Evolutionary conservation across 2,113 vertebrate genomes (phyloP).

Genomic region (Chionomys nivalis): DNA sequence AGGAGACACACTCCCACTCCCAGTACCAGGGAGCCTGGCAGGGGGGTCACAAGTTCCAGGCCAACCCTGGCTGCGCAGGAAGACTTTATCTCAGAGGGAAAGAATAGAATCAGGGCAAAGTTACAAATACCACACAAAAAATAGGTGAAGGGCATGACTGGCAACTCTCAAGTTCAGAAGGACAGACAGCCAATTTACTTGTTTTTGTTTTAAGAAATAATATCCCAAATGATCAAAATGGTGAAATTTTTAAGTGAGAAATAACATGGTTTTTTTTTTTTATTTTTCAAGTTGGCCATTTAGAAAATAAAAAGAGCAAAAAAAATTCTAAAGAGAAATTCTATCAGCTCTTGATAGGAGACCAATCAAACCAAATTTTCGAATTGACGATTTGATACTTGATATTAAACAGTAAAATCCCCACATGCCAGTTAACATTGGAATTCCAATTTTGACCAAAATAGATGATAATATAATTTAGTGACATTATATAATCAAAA

Average conservation of each 20-base stretch:
- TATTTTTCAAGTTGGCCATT: background rate
- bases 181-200: background rate
- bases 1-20: background rate
- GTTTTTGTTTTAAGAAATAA: background rate
- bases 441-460: constrained; percentile 50
- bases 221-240: constrained; percentile 12
- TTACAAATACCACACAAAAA: background rate
- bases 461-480: background rate
- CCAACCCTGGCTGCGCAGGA: background rate
- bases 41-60: background rate
- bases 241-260: background rate
- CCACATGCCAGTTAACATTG: constrained; percentile 1
- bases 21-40: too few species aligned
- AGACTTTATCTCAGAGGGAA: background rate
- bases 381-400: background rate
- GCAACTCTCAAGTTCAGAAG: background rate
- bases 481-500: background rate
- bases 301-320: constrained; percentile 1
- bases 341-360: background rate
- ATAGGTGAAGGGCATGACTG: background rate
- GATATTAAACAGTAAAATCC: background rate
- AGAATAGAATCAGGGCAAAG: background rate
- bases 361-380: background rate
- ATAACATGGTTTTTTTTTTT: background rate
- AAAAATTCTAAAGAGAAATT: background rate